Conservation (phyloP, 2,888 invertebrate species). For the Chorisops tibialis region DNA sequence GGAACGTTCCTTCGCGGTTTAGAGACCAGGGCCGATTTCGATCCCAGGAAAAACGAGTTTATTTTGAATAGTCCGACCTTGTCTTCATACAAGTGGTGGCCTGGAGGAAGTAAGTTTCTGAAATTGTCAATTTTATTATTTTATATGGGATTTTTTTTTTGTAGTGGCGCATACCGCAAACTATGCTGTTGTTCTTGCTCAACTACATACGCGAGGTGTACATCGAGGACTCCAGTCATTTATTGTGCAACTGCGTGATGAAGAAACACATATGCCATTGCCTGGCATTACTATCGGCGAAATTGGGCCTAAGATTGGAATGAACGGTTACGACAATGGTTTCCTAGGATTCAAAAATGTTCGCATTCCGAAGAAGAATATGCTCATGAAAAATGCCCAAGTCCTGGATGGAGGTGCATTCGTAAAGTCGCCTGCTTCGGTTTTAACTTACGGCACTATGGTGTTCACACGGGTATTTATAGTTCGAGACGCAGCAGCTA, state of each 20-base stretch:
- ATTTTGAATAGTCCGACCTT: conserved; percentile 81
- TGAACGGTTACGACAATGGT: conserved; percentile 90
- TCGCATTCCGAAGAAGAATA: conserved; percentile 79
- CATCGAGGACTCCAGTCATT: conserved; percentile 90
- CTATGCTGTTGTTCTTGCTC: conserved; percentile 89
- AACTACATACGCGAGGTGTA: conserved; percentile 77
- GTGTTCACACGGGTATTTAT: conserved; percentile 84
- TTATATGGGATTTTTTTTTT: no score
- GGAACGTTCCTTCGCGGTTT: conserved; percentile 90
- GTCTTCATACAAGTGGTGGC: conserved; percentile 95
- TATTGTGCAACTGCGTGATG: no score
- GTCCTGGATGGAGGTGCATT: conserved; percentile 92
- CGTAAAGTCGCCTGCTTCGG: conserved; percentile 75
- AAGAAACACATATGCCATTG: conserved; percentile 82
- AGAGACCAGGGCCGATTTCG: conserved; percentile 92
- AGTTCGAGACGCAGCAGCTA: conserved; percentile 71
- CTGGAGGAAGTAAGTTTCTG: conserved; percentile 83
- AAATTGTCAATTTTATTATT: no score
- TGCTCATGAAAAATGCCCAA: conserved; percentile 93
- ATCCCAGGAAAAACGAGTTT: conserved; percentile 77
- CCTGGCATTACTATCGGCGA: conserved; percentile 89
- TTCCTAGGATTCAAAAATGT: conserved; percentile 85
- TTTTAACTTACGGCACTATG: conserved; percentile 84
- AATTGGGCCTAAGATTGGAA: conserved; percentile 91
- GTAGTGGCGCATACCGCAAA: conserved; percentile 91